Percentiles rank a stretch among this genome's conserved stretches.
Conservation (phyloP, 2,113 vertebrate genomes). For the Gallinago paraguaiae region DNA sequence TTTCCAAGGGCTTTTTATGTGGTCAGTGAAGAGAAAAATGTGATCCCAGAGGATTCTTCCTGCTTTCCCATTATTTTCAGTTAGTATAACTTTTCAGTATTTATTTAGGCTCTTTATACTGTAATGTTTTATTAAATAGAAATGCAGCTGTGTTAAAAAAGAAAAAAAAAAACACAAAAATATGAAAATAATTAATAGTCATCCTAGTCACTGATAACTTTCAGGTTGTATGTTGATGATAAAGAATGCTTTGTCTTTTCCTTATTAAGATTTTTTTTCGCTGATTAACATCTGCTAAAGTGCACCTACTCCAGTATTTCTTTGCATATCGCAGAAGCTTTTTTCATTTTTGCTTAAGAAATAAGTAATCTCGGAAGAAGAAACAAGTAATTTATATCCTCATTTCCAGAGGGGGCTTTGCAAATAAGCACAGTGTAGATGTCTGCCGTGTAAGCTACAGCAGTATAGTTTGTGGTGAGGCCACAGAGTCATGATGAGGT, state of each 20-base stretch:
- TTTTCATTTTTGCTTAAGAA: not conserved
- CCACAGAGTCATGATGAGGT: not conserved
- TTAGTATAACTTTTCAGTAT: not conserved
- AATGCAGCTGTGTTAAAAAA: not conserved
- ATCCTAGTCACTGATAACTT: not conserved
- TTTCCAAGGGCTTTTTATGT: not conserved
- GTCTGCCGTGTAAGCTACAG: not conserved
- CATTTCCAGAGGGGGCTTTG: not conserved
- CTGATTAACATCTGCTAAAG: not conserved
- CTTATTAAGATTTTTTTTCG: not conserved
- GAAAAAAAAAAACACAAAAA: not conserved
- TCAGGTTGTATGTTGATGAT: not conserved
- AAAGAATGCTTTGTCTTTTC: not conserved
- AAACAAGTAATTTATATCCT: not conserved
- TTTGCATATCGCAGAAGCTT: not conserved
- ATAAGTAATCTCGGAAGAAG: not conserved
- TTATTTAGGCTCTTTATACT: not conserved
- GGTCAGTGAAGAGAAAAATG: not conserved
- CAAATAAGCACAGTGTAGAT: not conserved
- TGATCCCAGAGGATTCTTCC: not conserved
- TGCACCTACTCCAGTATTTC: not conserved
- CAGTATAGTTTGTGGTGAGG: not conserved
- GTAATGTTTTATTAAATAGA: not conserved
- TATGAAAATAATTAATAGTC: not conserved
- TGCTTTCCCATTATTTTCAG: not conserved